Conservation (phyloP, 2,888 invertebrate species). For the Netelia melanura region DNA sequence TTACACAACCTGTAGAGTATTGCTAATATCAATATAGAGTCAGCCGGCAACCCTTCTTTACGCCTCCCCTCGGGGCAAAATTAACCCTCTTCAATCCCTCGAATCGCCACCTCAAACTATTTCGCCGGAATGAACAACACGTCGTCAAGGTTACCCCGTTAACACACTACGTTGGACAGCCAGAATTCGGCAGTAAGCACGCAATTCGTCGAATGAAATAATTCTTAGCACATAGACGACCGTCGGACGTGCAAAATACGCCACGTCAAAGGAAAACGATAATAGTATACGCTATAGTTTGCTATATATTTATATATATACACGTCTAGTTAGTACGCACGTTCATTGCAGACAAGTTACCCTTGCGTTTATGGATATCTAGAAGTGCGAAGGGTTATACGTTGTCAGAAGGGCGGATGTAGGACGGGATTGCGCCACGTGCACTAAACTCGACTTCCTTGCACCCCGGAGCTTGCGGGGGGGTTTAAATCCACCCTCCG, state of each 20-base stretch:
- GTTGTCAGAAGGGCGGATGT: background rate
- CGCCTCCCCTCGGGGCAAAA: background rate
- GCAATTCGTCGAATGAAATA: background rate
- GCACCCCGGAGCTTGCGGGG: conserved; percentile 9
- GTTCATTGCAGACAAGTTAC: conserved; percentile 43
- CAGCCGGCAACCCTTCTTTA: background rate
- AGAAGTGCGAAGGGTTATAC: conserved; percentile 4
- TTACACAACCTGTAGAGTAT: too few relatives aligned
- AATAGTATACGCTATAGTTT: background rate
- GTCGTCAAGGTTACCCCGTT: background rate
- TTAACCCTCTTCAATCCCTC: background rate
- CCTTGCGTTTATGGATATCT: conserved; percentile 14
- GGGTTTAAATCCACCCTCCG: conserved; percentile 24
- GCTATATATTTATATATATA: background rate
- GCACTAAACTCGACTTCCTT: conserved; percentile 48
- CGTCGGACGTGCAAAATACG: conserved; percentile 21
- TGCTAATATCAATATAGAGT: too few relatives aligned
- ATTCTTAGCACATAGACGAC: background rate
- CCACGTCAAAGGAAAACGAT: background rate
- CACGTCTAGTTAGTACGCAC: conserved; percentile 48
- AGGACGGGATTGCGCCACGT: conserved; percentile 48
- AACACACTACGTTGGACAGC: background rate
- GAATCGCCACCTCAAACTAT: background rate
- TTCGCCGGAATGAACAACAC: background rate
- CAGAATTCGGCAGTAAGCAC: background rate